phyloP scores from a whole-genome alignment of 37 sponge, comb jelly and placozoan genomes.

The Ephydatia muelleri region DNA sequence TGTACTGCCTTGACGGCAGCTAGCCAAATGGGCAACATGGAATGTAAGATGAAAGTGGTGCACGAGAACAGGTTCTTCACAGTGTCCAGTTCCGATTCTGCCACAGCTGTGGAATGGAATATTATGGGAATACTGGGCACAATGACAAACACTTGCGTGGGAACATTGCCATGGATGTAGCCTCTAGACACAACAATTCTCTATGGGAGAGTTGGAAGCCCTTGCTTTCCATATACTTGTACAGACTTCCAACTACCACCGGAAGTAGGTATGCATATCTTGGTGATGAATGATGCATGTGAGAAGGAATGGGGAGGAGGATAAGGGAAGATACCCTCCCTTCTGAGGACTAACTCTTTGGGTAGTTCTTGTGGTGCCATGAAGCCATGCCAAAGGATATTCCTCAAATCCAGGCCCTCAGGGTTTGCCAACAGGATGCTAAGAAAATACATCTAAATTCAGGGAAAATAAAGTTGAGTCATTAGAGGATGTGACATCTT shows the following conservation, averaged over 20 bases:
- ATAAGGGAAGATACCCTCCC: too few relatives aligned
- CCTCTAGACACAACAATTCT: constrained; percentile 21
- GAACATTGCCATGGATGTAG: neutral
- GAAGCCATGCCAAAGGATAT: constrained; percentile 89
- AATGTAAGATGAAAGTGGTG: constrained; percentile 44
- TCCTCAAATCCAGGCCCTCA: constrained; percentile 75
- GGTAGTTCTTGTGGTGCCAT: constrained; percentile 57
- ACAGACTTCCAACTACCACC: constrained; percentile 50
- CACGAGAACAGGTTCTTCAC: constrained; percentile 22
- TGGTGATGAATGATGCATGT: neutral
- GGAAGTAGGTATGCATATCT: constrained; percentile 59
- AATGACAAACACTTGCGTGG: neutral
- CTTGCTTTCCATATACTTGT: neutral
- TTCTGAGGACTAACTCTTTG: neutral
- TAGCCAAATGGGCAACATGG: constrained; percentile 48
- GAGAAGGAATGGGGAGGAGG: neutral
- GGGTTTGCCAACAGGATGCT: constrained; percentile 73
- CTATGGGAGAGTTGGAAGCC: constrained; percentile 12
- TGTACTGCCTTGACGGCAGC: constrained; percentile 35
- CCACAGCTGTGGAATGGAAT: too few relatives aligned
- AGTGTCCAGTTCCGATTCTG: neutral
- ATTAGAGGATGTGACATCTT: neutral
- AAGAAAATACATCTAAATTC: constrained; percentile 61
- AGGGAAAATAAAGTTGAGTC: too few relatives aligned
- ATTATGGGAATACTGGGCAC: too few relatives aligned